Base-by-base conservation (phyloP, 2,797 vertebrate genomes). In the Dallia pectoralis region DNA sequence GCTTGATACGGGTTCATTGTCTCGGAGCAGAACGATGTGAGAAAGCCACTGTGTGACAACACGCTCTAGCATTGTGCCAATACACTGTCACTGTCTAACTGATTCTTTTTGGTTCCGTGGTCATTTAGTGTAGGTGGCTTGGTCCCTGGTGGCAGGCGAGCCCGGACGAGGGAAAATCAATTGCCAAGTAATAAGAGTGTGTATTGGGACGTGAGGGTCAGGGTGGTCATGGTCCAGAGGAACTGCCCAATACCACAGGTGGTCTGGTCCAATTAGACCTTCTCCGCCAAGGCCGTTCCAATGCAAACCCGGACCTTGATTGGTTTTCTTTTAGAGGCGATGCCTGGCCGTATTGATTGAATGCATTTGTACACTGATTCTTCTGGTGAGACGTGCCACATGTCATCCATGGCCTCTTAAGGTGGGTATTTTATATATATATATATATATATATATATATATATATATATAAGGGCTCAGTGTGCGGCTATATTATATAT, bases 121-220 rank as follows among this genome's bases (percentile, higher is more conserved):
- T 69, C 73, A 69, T 74, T 63, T 33, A 44, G 36, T 62, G 44
- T 36, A 25, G 29, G 53, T 25, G 25, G 29, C 67, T 18, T 14
- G 51, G 30, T 74, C 73, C 53, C 56, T 32, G 36, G 67, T 74
- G 59, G 33, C 73, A 69, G 69, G 44, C 67, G 14, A 51, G 33
- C 49, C 22, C 44, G 67, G 27, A 36, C 68, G 22, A n/a, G 29
- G 59, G 51, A 40, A 73, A 73, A 77, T 73, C 71, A 65, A 66
- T 73, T 69, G 67, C 5, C 47, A 14, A 53, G 59, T 70, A 69
- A 72, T 69, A 64, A 25, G 61, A 62, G 61, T 70, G 48, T 70
- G 71, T 51, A 69, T 25, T 67, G 27, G 59, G 36, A 66, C 67
- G 48, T 59, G 49, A 33, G 44, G 30, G 19, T 51, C 32, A 51